phyloP scores from a whole-genome alignment of 1,140 invertebrate species.

The Brachionus paranguensis region DNA sequence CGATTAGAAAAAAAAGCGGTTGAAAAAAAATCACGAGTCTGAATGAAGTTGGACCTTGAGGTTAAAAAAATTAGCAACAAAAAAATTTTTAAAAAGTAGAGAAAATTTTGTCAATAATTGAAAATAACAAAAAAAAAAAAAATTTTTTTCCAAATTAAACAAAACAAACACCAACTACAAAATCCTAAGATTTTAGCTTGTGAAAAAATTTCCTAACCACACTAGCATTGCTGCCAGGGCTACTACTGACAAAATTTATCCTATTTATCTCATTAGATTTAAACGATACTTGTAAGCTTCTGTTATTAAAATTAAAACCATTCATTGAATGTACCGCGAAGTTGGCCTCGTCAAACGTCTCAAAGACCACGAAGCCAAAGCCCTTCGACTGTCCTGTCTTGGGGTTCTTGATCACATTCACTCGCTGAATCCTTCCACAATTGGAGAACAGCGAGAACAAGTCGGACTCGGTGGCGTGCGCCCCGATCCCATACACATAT shows the following conservation, averaged over 20 bases:
- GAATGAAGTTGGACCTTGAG: constrained; percentile 18
- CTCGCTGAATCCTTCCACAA: constrained; percentile 18
- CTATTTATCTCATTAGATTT: neutral
- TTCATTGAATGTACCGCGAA: constrained; percentile 38
- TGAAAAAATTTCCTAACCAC: neutral
- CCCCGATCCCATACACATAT: constrained; percentile 40
- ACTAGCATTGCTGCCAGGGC: neutral
- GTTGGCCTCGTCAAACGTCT: constrained; percentile 21
- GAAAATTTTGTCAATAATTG: constrained; percentile 15
- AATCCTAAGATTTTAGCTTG: neutral
- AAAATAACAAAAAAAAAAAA: neutral
- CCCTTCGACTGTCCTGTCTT: constrained; percentile 32
- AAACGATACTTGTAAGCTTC: constrained; percentile 34
- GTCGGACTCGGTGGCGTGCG: constrained; percentile 2
- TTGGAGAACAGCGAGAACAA: constrained; percentile 21
- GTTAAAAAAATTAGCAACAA: neutral
- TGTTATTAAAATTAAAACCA: constrained; percentile 19
- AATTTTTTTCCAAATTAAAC: neutral
- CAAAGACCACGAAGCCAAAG: constrained; percentile 32
- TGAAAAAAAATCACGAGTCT: constrained; percentile 29
- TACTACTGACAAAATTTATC: constrained; percentile 21
- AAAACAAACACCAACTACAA: neutral
- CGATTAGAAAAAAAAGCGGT: neutral
- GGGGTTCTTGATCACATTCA: constrained; percentile 21
- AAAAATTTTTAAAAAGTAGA: neutral